These are phyloP conservation scores for Drosophila bipectinata DNA, from an alignment of 1,140 invertebrate genomes.

Conservation along the genomic window DNA sequence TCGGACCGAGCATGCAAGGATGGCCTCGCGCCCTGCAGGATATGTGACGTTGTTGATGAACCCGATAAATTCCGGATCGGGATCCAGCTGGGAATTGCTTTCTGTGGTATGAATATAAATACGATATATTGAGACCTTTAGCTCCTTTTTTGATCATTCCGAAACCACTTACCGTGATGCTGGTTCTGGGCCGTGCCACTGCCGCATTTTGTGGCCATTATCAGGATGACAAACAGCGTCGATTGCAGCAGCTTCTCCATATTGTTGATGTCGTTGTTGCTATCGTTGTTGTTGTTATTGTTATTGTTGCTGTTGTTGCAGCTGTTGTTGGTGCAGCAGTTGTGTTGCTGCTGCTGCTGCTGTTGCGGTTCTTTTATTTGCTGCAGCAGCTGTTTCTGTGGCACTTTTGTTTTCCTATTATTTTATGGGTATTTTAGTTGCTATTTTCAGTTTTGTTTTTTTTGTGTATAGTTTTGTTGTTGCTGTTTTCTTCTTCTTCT, in stretches of 20 bases:
- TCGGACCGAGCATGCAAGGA: conserved; percentile 91
- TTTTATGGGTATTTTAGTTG: conserved; percentile 65
- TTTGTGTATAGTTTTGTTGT: neutral
- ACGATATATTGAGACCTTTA: neutral
- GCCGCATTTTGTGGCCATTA: conserved; percentile 73
- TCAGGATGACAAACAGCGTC: conserved; percentile 70
- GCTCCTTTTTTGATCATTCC: neutral
- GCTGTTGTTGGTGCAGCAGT: conserved; percentile 35
- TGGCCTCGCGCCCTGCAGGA: conserved; percentile 91
- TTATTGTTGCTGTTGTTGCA: conserved; percentile 8
- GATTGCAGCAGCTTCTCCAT: conserved; percentile 65
- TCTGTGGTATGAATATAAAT: conserved; percentile 44
- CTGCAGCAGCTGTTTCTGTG: conserved; percentile 30
- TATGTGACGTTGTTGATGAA: conserved; percentile 93
- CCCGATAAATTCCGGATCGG: conserved; percentile 89
- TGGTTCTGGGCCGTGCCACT: conserved; percentile 65
- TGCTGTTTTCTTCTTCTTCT: conserved; percentile 12
- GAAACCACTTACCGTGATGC: conserved; percentile 71
- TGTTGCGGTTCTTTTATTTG: conserved; percentile 39
- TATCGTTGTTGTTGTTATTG: conserved; percentile 10
- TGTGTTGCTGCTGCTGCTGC: conserved; percentile 17
- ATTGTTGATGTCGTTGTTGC: conserved; percentile 31
- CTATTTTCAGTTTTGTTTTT: conserved; percentile 27
- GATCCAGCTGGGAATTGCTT: conserved; percentile 78
- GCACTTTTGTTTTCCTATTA: conserved; percentile 51